Percentiles rank a stretch among this genome's conserved stretches.
Conservation (phyloP, 2,888 invertebrate genomes). For the Eristalis tenax region DNA sequence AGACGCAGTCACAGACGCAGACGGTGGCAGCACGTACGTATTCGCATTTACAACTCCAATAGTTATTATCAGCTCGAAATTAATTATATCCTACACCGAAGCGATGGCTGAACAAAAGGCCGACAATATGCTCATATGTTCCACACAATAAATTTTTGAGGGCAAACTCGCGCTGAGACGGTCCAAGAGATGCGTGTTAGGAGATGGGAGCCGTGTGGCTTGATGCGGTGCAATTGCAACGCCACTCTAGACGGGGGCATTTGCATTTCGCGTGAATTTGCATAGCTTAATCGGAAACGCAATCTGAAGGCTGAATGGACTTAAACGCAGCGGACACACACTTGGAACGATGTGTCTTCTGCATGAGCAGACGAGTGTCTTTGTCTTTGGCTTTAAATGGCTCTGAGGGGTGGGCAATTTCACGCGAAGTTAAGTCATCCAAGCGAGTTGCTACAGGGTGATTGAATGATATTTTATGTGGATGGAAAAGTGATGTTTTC, state of each 20-base stretch:
- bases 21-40: neutral
- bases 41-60: slow-evolving; percentile 58
- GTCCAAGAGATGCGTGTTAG: slow-evolving; percentile 38
- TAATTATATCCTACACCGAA: slow-evolving; percentile 40
- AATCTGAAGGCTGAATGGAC: slow-evolving; percentile 49
- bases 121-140: slow-evolving; percentile 58
- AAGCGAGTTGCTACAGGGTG: slow-evolving; percentile 48
- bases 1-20: too few relatives aligned
- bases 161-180: slow-evolving; percentile 22
- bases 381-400: slow-evolving; percentile 57
- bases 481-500: too few relatives aligned
- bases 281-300: slow-evolving; percentile 65
- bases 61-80: slow-evolving; percentile 63
- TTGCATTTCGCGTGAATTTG: slow-evolving; percentile 65
- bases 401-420: slow-evolving; percentile 28
- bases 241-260: neutral
- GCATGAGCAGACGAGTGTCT: neutral
- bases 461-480: neutral
- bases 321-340: neutral
- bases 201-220: neutral
- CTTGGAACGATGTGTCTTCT: neutral
- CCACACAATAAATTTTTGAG: slow-evolving; percentile 69
- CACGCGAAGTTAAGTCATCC: slow-evolving; percentile 40
- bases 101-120: slow-evolving; percentile 38
- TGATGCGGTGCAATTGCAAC: neutral